A percentile compares a stretch with the other conserved stretches of the same genome.
These are phyloP conservation scores for Eretmochelys imbricata DNA, from an alignment of 2,113 vertebrate genomes.

Conservation along the genomic window DNA sequence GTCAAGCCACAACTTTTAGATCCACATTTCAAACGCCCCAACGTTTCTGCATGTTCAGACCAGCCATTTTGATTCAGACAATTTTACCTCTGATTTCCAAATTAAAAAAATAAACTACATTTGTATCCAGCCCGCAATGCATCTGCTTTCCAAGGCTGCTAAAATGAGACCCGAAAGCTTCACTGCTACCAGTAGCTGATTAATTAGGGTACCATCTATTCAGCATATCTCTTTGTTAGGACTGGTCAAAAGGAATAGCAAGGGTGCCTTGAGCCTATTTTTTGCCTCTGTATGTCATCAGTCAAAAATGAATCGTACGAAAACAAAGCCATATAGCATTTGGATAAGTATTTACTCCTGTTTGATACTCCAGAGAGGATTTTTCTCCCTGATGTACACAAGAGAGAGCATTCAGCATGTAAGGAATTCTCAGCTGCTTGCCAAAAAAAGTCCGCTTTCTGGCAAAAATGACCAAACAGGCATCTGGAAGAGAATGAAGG, in stretches of 20 bases:
- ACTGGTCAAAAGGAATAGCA: conserved; percentile 8
- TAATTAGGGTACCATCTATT: background rate
- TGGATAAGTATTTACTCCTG: conserved; percentile 36
- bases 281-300: background rate
- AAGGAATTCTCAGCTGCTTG: conserved; percentile 39
- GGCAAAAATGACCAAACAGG: conserved; percentile 57
- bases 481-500: conserved; percentile 36
- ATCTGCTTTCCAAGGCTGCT: background rate
- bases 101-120: background rate
- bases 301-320: conserved; percentile 46
- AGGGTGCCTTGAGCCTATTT: conserved; percentile 33
- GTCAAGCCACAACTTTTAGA: accelerated
- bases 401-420: conserved; percentile 71
- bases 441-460: conserved; percentile 72
- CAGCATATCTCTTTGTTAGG: background rate
- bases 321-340: conserved; percentile 56
- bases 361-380: background rate
- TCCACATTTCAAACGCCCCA: background rate
- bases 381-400: conserved; percentile 46
- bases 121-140: background rate
- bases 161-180: conserved; percentile 32
- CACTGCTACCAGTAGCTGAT: conserved; percentile 1
- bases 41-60: background rate
- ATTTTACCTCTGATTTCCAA: conserved; percentile 13
- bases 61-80: background rate